Base-by-base conservation (phyloP, 30 jellyfish, hydroid and myxozoan genomes). In the Aurelia coerulea region DNA sequence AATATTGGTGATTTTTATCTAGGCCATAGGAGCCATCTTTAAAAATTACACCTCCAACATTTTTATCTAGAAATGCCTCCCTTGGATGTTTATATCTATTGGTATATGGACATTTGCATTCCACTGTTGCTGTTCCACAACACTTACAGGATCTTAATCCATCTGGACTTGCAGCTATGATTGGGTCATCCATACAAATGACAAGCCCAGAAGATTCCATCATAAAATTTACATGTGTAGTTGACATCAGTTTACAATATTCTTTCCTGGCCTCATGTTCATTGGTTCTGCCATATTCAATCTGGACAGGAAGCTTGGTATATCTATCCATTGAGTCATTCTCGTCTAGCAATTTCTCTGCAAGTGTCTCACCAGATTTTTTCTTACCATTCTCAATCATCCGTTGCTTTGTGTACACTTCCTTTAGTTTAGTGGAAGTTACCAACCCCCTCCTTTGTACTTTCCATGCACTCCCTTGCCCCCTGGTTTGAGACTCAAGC, bases 121-220 rank as follows among this genome's bases (percentile, higher is more conserved):
- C 88, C 10, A 78, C 31, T 19, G 88, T 78, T 41, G 88, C 88
- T 78, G 79, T 23, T n/a, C 58, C 75, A 62, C 88, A 78, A 39
- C 88, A 78, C 64, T 78, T 78, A 39, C 88, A 58, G 2, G 69
- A 42, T 18, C 69, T 34, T n/a, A 78, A 15, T 31, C 88, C 88
- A 62, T 78, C 88, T 17, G 88, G 80, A 62, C 78, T 54, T 58
- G 88, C 88, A 78, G 88, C 88, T 31, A 70, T 70, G 7, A 70
- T 31, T 31, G 80, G 80, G 33, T 70, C 62, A 31, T 70, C 32
- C 39, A 9, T 70, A 14, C 80, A 70, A 31, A 70, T 70, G 60
- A 70, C 80, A 33, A 70, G 62, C 80, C 80, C 63, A 1, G 80
- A 70, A 33, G 62, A 39, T 70, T 70, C 62, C 39, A 39, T 39